Percentiles rank a stretch among this genome's conserved stretches.
phyloP scores from a whole-genome alignment of 2,113 vertebrate species.

The Sturnus vulgaris region DNA sequence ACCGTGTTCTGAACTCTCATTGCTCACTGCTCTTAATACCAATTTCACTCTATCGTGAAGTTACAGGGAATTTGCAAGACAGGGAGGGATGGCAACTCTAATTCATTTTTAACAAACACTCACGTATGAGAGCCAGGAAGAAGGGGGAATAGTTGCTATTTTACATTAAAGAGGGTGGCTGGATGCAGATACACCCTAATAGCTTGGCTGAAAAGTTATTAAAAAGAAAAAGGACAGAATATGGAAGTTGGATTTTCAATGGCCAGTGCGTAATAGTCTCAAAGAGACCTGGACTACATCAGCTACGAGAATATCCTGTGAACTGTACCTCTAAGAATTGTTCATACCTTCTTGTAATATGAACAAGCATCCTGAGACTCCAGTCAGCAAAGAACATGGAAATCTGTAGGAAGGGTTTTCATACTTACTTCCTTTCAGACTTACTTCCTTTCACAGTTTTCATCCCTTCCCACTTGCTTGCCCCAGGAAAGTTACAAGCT shows the following conservation, averaged over 20 bases:
- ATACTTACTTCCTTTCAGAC: neutral
- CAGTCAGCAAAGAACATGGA: neutral
- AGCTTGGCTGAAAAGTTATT: neutral
- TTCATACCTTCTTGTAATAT: neutral
- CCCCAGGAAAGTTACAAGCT: slow-evolving; percentile 49
- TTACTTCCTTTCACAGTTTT: slow-evolving; percentile 7
- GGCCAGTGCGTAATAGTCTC: neutral
- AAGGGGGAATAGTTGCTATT: neutral
- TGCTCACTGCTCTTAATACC: neutral
- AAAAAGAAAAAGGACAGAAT: neutral
- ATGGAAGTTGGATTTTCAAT: neutral
- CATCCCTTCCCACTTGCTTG: slow-evolving; percentile 10
- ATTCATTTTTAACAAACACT: neutral
- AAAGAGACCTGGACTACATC: neutral
- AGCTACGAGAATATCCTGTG: neutral
- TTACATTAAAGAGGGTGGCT: neutral
- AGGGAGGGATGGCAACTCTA: neutral
- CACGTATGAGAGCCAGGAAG: neutral
- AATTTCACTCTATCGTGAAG: neutral
- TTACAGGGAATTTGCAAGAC: neutral
- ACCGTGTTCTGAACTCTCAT: neutral
- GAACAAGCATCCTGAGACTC: neutral
- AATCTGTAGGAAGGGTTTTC: neutral
- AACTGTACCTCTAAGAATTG: neutral
- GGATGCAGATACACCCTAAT: neutral